A percentile compares a stretch with the other conserved stretches of the same genome.
Evolutionary conservation across 2,113 vertebrate genomes (phyloP).

Genomic region (Salvator merianae): DNA sequence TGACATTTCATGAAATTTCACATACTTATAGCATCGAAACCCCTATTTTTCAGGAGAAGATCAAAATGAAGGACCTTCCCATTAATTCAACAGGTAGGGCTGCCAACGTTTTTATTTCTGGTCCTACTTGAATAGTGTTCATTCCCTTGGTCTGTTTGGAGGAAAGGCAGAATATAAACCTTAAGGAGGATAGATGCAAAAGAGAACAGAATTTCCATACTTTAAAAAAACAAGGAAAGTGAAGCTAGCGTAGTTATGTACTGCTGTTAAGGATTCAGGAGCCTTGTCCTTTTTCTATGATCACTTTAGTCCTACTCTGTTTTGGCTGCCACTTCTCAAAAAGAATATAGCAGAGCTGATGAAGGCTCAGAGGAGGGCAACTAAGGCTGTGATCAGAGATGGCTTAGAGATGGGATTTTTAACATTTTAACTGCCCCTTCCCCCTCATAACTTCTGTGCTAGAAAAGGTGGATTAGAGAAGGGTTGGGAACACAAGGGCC

Average conservation of each 20-base stretch:
- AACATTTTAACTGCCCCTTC: too few species aligned
- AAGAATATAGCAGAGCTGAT: too few species aligned
- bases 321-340: too few species aligned
- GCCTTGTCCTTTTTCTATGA: neutral
- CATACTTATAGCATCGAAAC: slow-evolving; percentile 38
- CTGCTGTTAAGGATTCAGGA: neutral
- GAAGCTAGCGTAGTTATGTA: neutral
- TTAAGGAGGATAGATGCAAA: neutral
- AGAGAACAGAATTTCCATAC: neutral
- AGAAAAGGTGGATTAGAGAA: too few species aligned
- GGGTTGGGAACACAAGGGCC: too few species aligned
- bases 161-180: neutral
- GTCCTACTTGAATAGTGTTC: too few species aligned
- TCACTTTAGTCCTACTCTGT: neutral
- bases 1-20: slow-evolving; percentile 26
- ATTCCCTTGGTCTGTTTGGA: neutral
- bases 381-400: too few species aligned
- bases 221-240: too few species aligned
- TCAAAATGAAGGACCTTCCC: slow-evolving; percentile 10
- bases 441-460: too few species aligned
- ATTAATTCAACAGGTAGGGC: neutral
- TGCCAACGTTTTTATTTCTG: neutral
- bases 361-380: too few species aligned
- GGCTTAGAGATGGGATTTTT: too few species aligned
- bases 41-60: neutral